phyloP scores from a whole-genome alignment of 2,888 invertebrate genomes.

The Tipula unca region DNA sequence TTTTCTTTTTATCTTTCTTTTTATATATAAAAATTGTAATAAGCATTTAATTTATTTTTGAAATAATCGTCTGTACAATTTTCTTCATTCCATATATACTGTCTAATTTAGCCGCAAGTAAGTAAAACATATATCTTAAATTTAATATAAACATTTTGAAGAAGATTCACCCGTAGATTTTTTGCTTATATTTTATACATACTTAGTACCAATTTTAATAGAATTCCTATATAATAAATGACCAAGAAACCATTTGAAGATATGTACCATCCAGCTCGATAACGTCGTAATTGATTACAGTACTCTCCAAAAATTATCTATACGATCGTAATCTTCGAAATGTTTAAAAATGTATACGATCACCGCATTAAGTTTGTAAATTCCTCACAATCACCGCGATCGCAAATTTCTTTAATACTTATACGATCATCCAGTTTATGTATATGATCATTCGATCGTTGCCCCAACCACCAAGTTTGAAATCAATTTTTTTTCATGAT shows the following conservation, averaged over 20 bases:
- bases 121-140: neutral
- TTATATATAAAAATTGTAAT: neutral
- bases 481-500: too few species aligned
- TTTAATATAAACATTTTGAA: neutral
- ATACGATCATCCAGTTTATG: too few species aligned
- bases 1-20: neutral
- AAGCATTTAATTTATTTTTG: constrained; percentile 3
- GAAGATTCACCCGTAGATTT: neutral
- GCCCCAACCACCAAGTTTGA: too few species aligned
- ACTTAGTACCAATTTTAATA: neutral
- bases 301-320: too few species aligned
- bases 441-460: too few species aligned
- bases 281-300: neutral
- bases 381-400: too few species aligned
- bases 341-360: too few species aligned
- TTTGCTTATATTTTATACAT: neutral
- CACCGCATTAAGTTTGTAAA: too few species aligned
- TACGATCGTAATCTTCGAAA: too few species aligned
- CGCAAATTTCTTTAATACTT: too few species aligned
- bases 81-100: neutral
- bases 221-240: neutral
- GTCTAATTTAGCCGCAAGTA: neutral
- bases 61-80: neutral
- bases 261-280: neutral
- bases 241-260: neutral